Evolutionary conservation across 2,797 vertebrate species (phyloP).

Genomic region (Simalia tracyae): DNA sequence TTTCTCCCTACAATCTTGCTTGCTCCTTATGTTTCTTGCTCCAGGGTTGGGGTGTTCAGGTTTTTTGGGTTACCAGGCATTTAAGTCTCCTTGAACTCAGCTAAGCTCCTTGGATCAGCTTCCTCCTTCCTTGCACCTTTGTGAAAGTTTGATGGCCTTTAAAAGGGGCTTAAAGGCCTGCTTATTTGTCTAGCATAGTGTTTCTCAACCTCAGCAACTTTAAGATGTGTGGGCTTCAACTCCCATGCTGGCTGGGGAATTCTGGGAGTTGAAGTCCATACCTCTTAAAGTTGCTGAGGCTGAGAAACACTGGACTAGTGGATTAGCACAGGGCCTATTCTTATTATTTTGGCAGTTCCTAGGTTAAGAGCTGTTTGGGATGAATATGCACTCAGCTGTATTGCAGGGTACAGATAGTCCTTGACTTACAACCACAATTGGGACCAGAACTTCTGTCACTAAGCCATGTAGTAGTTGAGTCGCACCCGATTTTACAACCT

Average conservation of each 20-base stretch:
- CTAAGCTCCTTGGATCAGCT: neutral
- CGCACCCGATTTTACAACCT: too few species aligned
- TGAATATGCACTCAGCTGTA: neutral
- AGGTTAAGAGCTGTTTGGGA: neutral
- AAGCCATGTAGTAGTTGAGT: too few species aligned
- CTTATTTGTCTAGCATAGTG: neutral
- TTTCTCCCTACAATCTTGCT: neutral
- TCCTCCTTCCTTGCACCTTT: neutral
- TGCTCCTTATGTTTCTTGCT: neutral
- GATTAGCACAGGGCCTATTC: neutral
- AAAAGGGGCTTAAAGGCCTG: neutral
- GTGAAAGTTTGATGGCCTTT: neutral
- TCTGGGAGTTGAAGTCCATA: neutral
- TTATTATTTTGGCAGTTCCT: neutral
- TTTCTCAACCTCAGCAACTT: neutral
- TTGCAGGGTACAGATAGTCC: too few species aligned
- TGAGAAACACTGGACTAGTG: neutral
- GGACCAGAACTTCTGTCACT: too few species aligned
- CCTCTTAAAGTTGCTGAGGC: neutral
- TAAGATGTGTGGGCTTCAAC: too few species aligned
- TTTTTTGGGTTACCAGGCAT: neutral
- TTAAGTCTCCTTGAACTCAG: neutral
- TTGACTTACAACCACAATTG: too few species aligned
- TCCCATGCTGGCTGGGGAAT: too few species aligned
- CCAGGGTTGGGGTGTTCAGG: neutral